Evolutionary conservation across 37 sponge, comb jelly and placozoan genomes (phyloP).

Genomic region (Lycopodina hypogea): DNA sequence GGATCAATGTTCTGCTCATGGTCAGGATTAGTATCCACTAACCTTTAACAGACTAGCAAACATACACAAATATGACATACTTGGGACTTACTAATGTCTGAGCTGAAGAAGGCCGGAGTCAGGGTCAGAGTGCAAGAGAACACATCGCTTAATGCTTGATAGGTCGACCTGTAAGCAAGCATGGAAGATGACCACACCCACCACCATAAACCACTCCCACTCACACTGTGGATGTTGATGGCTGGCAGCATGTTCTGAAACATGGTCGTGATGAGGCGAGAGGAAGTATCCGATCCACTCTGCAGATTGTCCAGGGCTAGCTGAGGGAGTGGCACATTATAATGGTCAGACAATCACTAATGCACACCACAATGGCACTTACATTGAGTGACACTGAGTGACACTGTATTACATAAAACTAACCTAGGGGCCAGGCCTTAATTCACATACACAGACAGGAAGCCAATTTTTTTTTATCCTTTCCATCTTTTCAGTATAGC

Average conservation of each 20-base stretch:
- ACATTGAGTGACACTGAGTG: too few relatives aligned
- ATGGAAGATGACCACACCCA: not conserved
- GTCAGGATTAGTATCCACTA: too few relatives aligned
- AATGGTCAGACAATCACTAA: too few relatives aligned
- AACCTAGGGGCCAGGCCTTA: too few relatives aligned
- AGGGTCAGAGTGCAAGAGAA: constrained; percentile 53
- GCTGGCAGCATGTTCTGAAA: constrained; percentile 84
- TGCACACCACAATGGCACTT: too few relatives aligned
- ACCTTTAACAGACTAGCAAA: too few relatives aligned
- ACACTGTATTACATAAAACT: too few relatives aligned
- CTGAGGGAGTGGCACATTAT: constrained; percentile 12
- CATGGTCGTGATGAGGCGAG: constrained; percentile 59
- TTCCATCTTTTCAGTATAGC: too few relatives aligned
- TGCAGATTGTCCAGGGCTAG: constrained; percentile 63
- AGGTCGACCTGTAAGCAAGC: constrained; percentile 61
- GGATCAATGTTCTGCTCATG: too few relatives aligned
- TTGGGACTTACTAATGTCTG: constrained; percentile 83
- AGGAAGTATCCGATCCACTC: constrained; percentile 13
- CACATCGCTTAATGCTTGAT: constrained; percentile 65
- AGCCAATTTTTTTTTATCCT: too few relatives aligned
- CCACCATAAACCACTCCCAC: constrained; percentile 3
- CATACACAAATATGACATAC: too few relatives aligned
- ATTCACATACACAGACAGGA: too few relatives aligned
- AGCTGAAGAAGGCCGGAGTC: constrained; percentile 55
- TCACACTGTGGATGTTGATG: constrained; percentile 69